Evolutionary conservation across 2,888 invertebrate genomes (phyloP), one percentile per base, ranked within the genome.

Genomic region (Exephanes ischioxanthus): DNA sequence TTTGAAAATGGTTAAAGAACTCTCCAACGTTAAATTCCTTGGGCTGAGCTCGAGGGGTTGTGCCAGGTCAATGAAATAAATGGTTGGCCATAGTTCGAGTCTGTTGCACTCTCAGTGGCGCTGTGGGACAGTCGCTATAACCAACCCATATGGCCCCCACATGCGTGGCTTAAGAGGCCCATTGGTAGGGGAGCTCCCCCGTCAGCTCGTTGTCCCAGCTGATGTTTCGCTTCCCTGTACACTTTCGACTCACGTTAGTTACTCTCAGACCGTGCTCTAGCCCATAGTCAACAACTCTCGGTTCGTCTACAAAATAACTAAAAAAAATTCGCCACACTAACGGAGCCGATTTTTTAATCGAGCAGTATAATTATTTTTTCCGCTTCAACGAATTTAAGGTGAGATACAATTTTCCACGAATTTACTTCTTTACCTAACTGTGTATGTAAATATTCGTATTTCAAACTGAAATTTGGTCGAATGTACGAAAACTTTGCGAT

Each of bases 91-190:
- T 58, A 58, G 51, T 37, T 3, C 45, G 26, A 45, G 77, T 78
- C 45, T 63, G 73, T 70, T 70, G 81, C 78, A 73, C 76, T 78
- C 78, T 55, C 22, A 37, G 45, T 66, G 75, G 45, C 63, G 75
- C 61, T 66, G 45, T 48, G 37, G 48, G 76, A 51, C 41, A 26
- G 78, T 63, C 76, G 63, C 51, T 72, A n/a, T 61, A 48, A 19
- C 45, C 85, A 85, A 81, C 89, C 90, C 91, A 92, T 91, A 90
- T 91, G 92, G 90, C 86, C 87, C 89, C 80, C 91, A 91, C 90
- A 92, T 92, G 92, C 88, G 67, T 71, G 83, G 66, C 83, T 73
- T 68, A 80, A 71, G 82, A 80, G 83, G 63, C 79, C 79, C 85
- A 7, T 63, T 37, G 77, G 79, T 73, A 85, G 87, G 83, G 73